Conservation (phyloP, 2,888 invertebrate species). For the Xestia c-nigrum region DNA sequence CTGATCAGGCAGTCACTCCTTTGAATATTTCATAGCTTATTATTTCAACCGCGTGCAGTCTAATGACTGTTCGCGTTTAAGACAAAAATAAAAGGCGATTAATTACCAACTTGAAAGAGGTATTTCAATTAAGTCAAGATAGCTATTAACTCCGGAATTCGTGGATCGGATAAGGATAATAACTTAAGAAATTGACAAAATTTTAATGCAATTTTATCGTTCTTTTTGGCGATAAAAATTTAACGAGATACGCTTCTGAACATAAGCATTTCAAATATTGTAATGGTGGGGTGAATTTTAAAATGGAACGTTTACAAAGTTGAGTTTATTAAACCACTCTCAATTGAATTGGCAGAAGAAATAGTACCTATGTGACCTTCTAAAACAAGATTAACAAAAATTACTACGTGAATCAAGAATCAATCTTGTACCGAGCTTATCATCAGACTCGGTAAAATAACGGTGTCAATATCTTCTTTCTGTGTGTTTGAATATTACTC, state of each 20-base stretch:
- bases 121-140: slow-evolving; percentile 69
- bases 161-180: slow-evolving; percentile 48
- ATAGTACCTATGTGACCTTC: background rate
- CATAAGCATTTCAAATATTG: slow-evolving; percentile 39
- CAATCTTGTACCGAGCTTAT: background rate
- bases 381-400: slow-evolving; percentile 3
- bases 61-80: slow-evolving; percentile 6
- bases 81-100: slow-evolving; percentile 55
- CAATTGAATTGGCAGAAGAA: background rate
- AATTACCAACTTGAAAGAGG: slow-evolving; percentile 54
- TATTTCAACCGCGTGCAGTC: slow-evolving; percentile 8
- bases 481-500: background rate
- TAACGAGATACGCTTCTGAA: slow-evolving; percentile 35
- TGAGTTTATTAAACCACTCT: slow-evolving; percentile 15
- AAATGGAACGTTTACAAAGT: slow-evolving; percentile 6
- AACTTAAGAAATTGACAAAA: slow-evolving; percentile 53
- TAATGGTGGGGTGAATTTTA: slow-evolving; percentile 42
- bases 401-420: background rate
- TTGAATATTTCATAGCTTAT: slow-evolving; percentile 15
- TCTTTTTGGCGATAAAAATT: slow-evolving; percentile 19
- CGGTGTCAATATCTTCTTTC: too few species aligned
- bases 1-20: background rate
- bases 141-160: slow-evolving; percentile 66
- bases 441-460: background rate
- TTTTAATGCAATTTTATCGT: slow-evolving; percentile 39